Conservation (phyloP, 2,113 vertebrate genomes). For the Platichthys flesus region DNA sequence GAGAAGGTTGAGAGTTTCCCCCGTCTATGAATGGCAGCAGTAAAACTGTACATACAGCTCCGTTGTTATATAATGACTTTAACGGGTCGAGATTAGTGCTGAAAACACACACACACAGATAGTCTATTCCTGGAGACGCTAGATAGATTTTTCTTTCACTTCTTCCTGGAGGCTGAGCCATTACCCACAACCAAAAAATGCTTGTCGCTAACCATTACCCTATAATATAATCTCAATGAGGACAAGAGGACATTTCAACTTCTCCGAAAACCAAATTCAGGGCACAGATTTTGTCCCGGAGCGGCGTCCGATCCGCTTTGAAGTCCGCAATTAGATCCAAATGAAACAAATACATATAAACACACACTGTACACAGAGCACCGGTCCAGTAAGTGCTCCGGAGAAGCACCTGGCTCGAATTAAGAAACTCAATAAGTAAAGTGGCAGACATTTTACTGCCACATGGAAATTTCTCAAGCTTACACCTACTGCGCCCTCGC, state of each 20-base stretch:
- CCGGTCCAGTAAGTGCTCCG: constrained; percentile 41
- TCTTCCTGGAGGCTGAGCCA: constrained; percentile 22
- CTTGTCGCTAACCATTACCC: constrained; percentile 12
- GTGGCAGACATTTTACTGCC: constrained; percentile 85
- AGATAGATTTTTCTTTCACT: neutral
- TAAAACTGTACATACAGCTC: constrained; percentile 45
- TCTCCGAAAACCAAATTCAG: constrained; percentile 25
- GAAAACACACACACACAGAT: constrained; percentile 20
- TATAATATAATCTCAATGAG: constrained; percentile 39
- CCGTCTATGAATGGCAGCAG: constrained; percentile 46
- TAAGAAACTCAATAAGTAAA: constrained; percentile 84
- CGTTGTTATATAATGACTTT: constrained; percentile 28
- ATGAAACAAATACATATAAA: constrained; percentile 50
- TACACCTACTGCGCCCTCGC: constrained; percentile 65
- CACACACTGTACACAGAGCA: constrained; percentile 30
- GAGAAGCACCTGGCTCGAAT: constrained; percentile 81
- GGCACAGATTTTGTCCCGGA: constrained; percentile 31
- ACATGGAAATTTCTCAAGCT: constrained; percentile 82
- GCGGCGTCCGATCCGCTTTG: constrained; percentile 40
- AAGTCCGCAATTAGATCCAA: constrained; percentile 56
- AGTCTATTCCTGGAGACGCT: constrained; percentile 16
- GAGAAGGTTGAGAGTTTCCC: constrained; percentile 31
- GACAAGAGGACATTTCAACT: constrained; percentile 28
- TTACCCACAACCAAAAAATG: constrained; percentile 42
- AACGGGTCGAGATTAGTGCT: constrained; percentile 18